Base-by-base conservation (phyloP, 1,140 invertebrate species). In the Neodiprion pinetum region DNA sequence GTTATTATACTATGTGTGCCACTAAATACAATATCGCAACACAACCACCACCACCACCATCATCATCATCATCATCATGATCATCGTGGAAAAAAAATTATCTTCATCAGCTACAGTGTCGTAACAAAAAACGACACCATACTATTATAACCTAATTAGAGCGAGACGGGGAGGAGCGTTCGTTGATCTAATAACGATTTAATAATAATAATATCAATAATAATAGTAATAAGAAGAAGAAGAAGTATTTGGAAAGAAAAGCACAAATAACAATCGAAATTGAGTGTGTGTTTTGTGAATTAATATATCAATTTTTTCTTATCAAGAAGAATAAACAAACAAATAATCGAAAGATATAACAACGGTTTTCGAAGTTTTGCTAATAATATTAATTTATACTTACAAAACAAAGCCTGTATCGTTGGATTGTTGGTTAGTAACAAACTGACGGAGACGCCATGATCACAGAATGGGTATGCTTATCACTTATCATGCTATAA, bases 391-490 rank as follows among this genome's bases (percentile, higher is more conserved):
- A 3, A 61, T 61, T 61, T 61, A 14, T 14, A 61, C 9, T 3
- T 5, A 40, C 28, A 40, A 40, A 40, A 40, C 28, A 5, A 40
- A 40, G 28, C 28, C 28, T 40, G 28, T 40, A 5, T 5, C 28
- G 28, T 40, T 61, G 53, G 53, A 61, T 61, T 61, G n/a, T 61
- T 61, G 11, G 11, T 61, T 8, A 61, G 4, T 71, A 40, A 71
- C 70, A 23, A 71, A 71, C 23, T 66, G 28, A 67, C 50, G 74
- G 69, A 67, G 70, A 66, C 67, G 76, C 76, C 78, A 85, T 85
- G 84, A 84, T 85, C 77, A 82, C 81, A 69, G 82, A 85, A 83
- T 85, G 84, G 84, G 82, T 85, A 82, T 81, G 82, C 72, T 66
- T 74, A 65, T 68, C 21, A 61, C 11, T 61, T 61, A 61, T 61